These are phyloP conservation scores for Megathymus violae DNA, from an alignment of 1,140 invertebrate species.

Conservation along the genomic window DNA sequence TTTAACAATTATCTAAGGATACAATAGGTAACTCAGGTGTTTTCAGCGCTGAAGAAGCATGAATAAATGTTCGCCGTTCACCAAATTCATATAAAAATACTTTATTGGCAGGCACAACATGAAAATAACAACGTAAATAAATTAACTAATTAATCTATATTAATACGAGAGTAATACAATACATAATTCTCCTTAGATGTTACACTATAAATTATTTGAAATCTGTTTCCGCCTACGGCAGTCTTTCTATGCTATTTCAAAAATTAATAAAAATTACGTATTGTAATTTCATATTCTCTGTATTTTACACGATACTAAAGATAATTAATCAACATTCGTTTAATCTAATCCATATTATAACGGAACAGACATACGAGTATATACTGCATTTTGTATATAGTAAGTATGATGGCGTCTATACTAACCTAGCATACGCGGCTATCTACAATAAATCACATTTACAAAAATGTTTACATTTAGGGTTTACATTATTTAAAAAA, in stretches of 20 bases:
- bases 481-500: conserved; percentile 32
- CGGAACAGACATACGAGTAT: neutral
- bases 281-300: too few species aligned
- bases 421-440: conserved; percentile 8
- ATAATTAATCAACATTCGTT: neutral
- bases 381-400: neutral
- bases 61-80: conserved; percentile 1
- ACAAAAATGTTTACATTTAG: conserved; percentile 46
- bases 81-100: conserved; percentile 9
- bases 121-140: conserved; percentile 40
- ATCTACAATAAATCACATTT: conserved; percentile 62
- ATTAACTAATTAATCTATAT: conserved; percentile 36
- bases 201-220: neutral
- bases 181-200: neutral
- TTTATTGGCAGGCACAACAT: conserved; percentile 11
- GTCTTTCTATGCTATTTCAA: too few species aligned
- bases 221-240: neutral
- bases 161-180: conserved; percentile 24
- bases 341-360: neutral
- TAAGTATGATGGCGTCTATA: conserved; percentile 3
- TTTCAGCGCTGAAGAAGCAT: neutral
- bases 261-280: too few species aligned
- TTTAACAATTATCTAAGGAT: conserved; percentile 30
- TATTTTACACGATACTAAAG: too few species aligned
- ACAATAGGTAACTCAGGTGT: conserved; percentile 42